phyloP scores from a whole-genome alignment of 1,140 invertebrate species.

The silkworm (Bombyx mori) region ASM3026992v2 NC_085111.1:8910001-8910500 shows the following conservation, averaged over 20 bases:
- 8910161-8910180: conserved; percentile 46
- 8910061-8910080: too few species aligned
- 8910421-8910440: conserved; percentile 46
- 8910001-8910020: too few species aligned
- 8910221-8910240: conserved; percentile 23
- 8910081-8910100: too few species aligned
- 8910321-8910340: not conserved
- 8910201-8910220: conserved; percentile 38
- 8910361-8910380: conserved; percentile 43
- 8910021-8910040: too few species aligned
- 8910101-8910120: too few species aligned
- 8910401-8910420: conserved; percentile 31
- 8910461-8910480: conserved; percentile 2
- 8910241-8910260: not conserved
- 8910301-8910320: not conserved
- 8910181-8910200: conserved; percentile 27
- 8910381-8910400: conserved; percentile 37
- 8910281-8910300: not conserved
- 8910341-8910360: conserved; percentile 3
- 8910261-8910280: conserved; percentile 1
- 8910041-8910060: too few species aligned
- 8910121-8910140: not conserved
- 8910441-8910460: conserved; percentile 22
- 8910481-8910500: too few species aligned
- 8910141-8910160: conserved; percentile 31